Base-by-base conservation (phyloP, 2,888 invertebrate genomes). In the Eueremaeus valkanovi region DNA sequence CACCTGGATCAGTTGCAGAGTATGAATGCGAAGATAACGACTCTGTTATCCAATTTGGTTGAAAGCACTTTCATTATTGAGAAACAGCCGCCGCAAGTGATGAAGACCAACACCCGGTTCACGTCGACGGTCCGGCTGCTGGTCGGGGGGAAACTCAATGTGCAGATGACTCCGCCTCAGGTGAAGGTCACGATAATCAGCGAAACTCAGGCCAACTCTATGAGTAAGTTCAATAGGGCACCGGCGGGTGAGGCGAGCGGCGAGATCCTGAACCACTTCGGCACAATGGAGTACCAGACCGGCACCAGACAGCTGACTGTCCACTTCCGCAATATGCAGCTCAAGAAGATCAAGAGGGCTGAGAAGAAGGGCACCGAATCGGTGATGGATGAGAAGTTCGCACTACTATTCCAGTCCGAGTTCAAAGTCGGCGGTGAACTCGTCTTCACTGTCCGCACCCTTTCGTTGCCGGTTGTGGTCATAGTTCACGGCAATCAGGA, bases 401-500 rank as follows among this genome's bases (percentile, higher is more conserved):
- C 95, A 0, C 86, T 97, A 1, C 86, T 95, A 0, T 97, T 97
- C 84, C 93, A 93, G 82, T 93, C 95, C 0, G 91, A 93, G 81
- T 95, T 97, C 84, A 92, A 96, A 16, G 94, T 93, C 0, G 92
- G 91, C 31, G 92, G 92, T 0, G 93, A 93, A 82, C 85, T 93
- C 0, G 90, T 66, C 18, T 92, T 92, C 82, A 90, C 90, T 86
- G 90, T 89, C 73, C 84, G 84, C 84, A 84, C 97, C 0, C 86
- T 99, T 16, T 98, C 98, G 0, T 86, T 99, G 76, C 99, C 99
- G 0, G 95, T 98, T 55, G 98, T 99, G 75, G 98, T 99, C 33
- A 98, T 98, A 72, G 98, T 99, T 0, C 99, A 99, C 84, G 98
- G 98, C 0, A 98, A 98, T 85, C 99, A 99, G 84, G 98, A 99